These are phyloP conservation scores for Ascaphus truei DNA, from an alignment of 2,113 vertebrate species.

Conservation along the genomic window DNA sequence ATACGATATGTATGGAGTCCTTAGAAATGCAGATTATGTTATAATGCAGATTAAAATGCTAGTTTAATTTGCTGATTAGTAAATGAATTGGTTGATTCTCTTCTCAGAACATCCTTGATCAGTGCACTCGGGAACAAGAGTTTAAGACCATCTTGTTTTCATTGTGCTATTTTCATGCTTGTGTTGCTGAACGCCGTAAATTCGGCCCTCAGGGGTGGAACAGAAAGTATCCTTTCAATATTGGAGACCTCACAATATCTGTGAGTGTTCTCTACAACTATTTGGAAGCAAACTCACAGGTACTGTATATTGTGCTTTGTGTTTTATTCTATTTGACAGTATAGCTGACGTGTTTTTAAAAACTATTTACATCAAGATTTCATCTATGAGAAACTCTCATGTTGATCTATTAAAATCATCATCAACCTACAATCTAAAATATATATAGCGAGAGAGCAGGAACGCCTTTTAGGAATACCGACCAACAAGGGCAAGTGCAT, in stretches of 20 bases:
- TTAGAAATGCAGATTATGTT: not conserved
- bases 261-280: slow-evolving; percentile 75
- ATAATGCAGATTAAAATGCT: not conserved
- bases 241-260: slow-evolving; percentile 73
- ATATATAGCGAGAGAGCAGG: too few species aligned
- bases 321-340: too few species aligned
- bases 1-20: not conserved
- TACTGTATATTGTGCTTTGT: too few species aligned
- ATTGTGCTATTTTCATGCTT: slow-evolving; percentile 75
- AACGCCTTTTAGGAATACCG: too few species aligned
- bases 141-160: slow-evolving; percentile 79
- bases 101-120: slow-evolving; percentile 69
- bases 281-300: slow-evolving; percentile 75
- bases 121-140: slow-evolving; percentile 71
- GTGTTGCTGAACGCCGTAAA: slow-evolving; percentile 72
- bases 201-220: slow-evolving; percentile 77
- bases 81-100: not conserved
- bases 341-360: too few species aligned
- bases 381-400: too few species aligned
- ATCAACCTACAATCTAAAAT: too few species aligned
- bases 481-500: too few species aligned
- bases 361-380: too few species aligned
- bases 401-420: too few species aligned
- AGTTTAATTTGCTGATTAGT: not conserved
- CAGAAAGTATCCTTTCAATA: slow-evolving; percentile 75